Evolutionary conservation across 2,888 invertebrate genomes (phyloP), one percentile per base, ranked within the genome.

Genomic region (Chloroclysta siterata): DNA sequence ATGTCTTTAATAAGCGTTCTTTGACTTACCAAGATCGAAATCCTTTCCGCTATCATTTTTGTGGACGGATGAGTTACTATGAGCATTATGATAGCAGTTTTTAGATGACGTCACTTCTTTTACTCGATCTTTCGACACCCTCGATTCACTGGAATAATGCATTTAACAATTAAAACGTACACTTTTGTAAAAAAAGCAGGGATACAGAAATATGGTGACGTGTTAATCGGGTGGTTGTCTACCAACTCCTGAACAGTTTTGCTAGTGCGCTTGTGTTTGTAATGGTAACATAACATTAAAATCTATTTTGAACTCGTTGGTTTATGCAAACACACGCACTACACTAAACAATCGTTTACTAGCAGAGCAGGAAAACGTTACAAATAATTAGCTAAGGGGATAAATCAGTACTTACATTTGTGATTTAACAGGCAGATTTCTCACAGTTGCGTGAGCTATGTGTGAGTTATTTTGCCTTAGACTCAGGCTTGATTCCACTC

Each of bases 1-100:
- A n/a, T 6, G 29, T 5, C 29, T 39, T 3, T 39, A 39, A 13
- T 17, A 39, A 47, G 36, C 11, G 44, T 41, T 6, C 50, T 11
- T 53, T 10, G 46, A 79, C 89, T 90, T 82, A 92, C 92, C 92
- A 73, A 90, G 81, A 72, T 91, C 89, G 74, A 77, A 78, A 70
- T 90, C 89, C 73, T 82, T 88, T 63, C 76, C 72, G 72, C 75
- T 76, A 75, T 85, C 83, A 80, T 80, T 79, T 79, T 81, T 88
- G 76, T 78, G 90, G 89, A 91, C 90, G 91, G 90, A 88, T 78
- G 80, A 76, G 73, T 81, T 84, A 71, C 76, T 81, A 78, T 86
- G 86, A 84, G 83, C 82, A 70, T 71, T 78, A 68, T 74, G 75
- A 71, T 73, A 73, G 79, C 77, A 73, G 65, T 74, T 80, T 72